These are phyloP conservation scores for Sacculina carcini DNA, from an alignment of 2,888 invertebrate species.

Conservation along the genomic window DNA sequence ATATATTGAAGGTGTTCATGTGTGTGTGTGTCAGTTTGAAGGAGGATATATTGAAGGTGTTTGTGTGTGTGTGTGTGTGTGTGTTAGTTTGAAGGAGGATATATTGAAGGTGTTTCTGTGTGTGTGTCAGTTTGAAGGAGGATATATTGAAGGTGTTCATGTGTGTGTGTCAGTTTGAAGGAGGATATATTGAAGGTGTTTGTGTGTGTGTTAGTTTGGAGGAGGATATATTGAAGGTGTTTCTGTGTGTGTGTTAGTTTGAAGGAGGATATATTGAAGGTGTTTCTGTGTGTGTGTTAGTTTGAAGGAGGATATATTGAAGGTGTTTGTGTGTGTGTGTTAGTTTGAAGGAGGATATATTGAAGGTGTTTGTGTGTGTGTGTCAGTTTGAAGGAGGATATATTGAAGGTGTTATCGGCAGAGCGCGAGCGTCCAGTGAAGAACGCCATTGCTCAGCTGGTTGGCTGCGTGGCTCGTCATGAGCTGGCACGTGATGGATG, in stretches of 20 bases:
- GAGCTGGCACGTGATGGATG: conserved; percentile 35
- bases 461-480: conserved; percentile 42
- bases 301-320: conserved; percentile 31
- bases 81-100: conserved; percentile 29
- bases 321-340: conserved; percentile 30
- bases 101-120: conserved; percentile 34
- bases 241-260: conserved; percentile 31
- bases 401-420: conserved; percentile 31
- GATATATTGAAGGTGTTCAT: conserved; percentile 33
- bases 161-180: conserved; percentile 30
- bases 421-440: conserved; percentile 37
- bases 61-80: conserved; percentile 34
- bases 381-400: conserved; percentile 30
- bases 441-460: conserved; percentile 39
- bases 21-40: conserved; percentile 31
- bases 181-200: conserved; percentile 32
- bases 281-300: conserved; percentile 29
- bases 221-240: conserved; percentile 30
- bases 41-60: conserved; percentile 30
- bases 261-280: conserved; percentile 32
- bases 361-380: conserved; percentile 33
- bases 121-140: conserved; percentile 29
- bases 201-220: conserved; percentile 31
- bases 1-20: conserved; percentile 33
- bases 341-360: conserved; percentile 32